Conservation (phyloP, 2,113 vertebrate species). For the Antennarius striatus region DNA sequence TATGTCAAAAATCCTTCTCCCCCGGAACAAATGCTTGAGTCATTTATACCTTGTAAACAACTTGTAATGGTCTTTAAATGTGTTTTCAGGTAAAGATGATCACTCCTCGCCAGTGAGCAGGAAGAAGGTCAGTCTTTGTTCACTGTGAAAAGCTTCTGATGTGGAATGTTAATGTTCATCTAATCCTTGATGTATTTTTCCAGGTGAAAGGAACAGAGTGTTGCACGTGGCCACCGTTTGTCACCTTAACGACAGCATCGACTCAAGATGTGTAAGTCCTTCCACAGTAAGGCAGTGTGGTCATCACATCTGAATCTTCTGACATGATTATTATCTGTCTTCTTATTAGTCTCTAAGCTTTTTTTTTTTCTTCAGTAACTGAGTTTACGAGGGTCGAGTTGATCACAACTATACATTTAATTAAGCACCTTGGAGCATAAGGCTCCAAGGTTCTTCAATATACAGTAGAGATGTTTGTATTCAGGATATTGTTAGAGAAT, state of each 20-base stretch:
- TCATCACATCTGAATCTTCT: too few species aligned
- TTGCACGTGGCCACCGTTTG: conserved; percentile 60
- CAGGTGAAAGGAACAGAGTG: conserved; percentile 71
- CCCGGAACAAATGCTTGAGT: accelerated
- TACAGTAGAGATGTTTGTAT: too few species aligned
- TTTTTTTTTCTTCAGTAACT: too few species aligned
- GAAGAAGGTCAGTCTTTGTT: conserved; percentile 80
- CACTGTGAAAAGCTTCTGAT: not conserved
- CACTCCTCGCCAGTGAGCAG: conserved; percentile 72
- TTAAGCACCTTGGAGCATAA: too few species aligned
- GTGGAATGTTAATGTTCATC: not conserved
- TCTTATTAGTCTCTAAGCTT: too few species aligned
- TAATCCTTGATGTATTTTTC: not conserved
- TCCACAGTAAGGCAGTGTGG: not conserved
- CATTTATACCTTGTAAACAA: not conserved
- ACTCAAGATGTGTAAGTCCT: conserved; percentile 72
- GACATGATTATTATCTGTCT: too few species aligned
- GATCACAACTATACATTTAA: too few species aligned
- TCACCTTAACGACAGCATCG: conserved; percentile 39
- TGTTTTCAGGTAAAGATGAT: conserved; percentile 78
- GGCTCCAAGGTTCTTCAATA: too few species aligned
- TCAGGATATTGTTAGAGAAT: too few species aligned
- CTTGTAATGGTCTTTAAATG: conserved; percentile 11
- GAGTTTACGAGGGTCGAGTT: too few species aligned
- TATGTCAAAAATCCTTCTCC: conserved; percentile 33